These are phyloP conservation scores for Lepilemur septentrionalis DNA, from an alignment of 2,797 vertebrate genomes.

Conservation along the genomic window DNA sequence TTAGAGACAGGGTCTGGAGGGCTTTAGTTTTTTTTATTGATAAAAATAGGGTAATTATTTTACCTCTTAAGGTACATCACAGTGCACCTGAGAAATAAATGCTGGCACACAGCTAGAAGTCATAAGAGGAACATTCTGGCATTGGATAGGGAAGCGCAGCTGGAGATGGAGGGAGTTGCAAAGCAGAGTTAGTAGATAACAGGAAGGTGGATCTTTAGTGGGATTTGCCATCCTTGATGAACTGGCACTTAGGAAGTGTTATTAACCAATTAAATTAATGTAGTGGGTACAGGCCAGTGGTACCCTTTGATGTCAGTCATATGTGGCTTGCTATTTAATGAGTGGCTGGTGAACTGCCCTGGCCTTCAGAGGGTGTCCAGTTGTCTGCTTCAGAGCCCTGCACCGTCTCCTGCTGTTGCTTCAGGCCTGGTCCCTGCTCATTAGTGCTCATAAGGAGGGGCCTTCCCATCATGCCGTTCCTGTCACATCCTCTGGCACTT, in stretches of 20 bases:
- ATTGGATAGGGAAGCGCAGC: neutral
- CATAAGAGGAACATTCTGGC: neutral
- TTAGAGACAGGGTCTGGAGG: too few species aligned
- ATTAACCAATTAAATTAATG: slow-evolving; percentile 10
- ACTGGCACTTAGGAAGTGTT: neutral
- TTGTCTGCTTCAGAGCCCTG: neutral
- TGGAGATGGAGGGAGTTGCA: neutral
- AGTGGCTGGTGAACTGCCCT: neutral
- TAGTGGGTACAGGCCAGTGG: neutral
- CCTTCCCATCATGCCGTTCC: neutral
- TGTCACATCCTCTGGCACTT: neutral
- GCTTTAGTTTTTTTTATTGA: neutral
- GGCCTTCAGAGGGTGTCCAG: neutral
- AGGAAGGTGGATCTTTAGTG: neutral
- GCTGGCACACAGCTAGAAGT: neutral
- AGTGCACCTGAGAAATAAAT: neutral
- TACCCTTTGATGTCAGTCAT: neutral
- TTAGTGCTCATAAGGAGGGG: neutral
- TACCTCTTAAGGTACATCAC: neutral
- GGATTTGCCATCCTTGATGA: neutral
- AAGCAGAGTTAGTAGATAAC: neutral
- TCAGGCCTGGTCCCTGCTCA: neutral
- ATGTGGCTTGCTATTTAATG: neutral
- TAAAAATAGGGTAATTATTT: neutral
- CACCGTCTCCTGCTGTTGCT: fast-evolving